phyloP scores from a whole-genome alignment of 2,113 vertebrate genomes.

The Phaethon lepturus region DNA sequence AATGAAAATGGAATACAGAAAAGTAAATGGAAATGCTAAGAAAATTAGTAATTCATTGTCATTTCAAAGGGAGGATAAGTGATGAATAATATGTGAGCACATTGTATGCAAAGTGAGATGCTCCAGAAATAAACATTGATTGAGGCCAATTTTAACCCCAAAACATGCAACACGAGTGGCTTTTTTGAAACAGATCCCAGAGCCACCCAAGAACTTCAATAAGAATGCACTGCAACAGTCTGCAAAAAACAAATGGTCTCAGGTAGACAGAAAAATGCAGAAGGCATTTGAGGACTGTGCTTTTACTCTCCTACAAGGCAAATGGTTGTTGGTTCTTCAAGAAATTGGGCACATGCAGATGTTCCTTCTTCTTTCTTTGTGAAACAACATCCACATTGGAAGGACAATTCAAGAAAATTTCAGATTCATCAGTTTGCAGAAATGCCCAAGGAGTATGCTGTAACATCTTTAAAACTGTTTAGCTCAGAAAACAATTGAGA shows the following conservation, averaged over 20 bases:
- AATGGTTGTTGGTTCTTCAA: neutral
- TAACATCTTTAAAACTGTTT: neutral
- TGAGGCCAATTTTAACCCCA: neutral
- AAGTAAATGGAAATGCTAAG: neutral
- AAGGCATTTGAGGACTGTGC: neutral
- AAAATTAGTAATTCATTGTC: neutral
- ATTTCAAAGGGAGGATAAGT: neutral
- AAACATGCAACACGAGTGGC: neutral
- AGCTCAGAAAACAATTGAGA: constrained; percentile 17
- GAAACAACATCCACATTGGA: neutral
- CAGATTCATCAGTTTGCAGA: constrained; percentile 4
- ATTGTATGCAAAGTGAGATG: neutral
- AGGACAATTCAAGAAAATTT: neutral
- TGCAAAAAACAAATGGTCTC: neutral
- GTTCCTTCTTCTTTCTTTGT: neutral
- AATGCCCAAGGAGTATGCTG: neutral
- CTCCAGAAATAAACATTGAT: neutral
- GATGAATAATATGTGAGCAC: neutral
- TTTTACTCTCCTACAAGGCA: neutral
- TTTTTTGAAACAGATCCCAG: neutral
- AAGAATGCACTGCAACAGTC: neutral
- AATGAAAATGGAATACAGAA: neutral
- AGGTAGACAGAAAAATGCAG: neutral
- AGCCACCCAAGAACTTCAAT: neutral
- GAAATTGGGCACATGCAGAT: neutral